Percentiles rank a stretch among this genome's conserved stretches.
Conservation (phyloP, 2,797 vertebrate genomes). For the Pseudomugil tenellus region DNA sequence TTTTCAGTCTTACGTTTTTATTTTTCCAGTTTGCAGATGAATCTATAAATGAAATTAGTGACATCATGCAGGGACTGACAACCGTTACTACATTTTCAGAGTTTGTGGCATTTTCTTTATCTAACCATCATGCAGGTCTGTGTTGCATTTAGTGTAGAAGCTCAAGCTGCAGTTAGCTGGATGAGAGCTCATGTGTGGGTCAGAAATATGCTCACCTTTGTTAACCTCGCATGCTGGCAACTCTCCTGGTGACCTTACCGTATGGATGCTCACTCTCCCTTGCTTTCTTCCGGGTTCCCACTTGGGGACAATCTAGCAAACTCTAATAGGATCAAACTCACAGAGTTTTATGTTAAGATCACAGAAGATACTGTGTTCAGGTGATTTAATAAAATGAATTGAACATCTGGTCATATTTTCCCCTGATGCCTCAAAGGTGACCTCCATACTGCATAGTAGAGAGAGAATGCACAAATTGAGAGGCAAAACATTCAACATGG, state of each 20-base stretch:
- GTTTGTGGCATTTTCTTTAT: background rate
- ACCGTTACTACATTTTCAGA: background rate
- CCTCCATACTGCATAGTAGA: no score
- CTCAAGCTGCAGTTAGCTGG: background rate
- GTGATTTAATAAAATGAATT: background rate
- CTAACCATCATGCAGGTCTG: background rate
- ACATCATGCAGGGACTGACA: background rate
- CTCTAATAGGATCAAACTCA: background rate
- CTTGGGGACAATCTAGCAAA: background rate
- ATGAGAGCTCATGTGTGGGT: background rate
- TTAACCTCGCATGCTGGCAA: background rate
- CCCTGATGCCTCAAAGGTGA: background rate
- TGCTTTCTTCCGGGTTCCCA: background rate
- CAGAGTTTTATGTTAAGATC: background rate
- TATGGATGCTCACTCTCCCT: fast-evolving
- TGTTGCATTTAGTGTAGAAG: constrained; percentile 15
- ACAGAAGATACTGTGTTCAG: background rate
- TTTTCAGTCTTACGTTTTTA: background rate
- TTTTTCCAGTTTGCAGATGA: background rate
- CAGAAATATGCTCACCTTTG: background rate
- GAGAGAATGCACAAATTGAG: background rate
- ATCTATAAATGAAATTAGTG: constrained; percentile 2
- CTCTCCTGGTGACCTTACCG: background rate
- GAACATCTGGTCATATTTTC: background rate
- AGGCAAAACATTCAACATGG: background rate